A percentile compares a stretch with the other conserved stretches of the same genome.
Evolutionary conservation across 30 jellyfish, hydroid and myxozoan genomes (phyloP).

Genomic region (Mastigias papua): DNA sequence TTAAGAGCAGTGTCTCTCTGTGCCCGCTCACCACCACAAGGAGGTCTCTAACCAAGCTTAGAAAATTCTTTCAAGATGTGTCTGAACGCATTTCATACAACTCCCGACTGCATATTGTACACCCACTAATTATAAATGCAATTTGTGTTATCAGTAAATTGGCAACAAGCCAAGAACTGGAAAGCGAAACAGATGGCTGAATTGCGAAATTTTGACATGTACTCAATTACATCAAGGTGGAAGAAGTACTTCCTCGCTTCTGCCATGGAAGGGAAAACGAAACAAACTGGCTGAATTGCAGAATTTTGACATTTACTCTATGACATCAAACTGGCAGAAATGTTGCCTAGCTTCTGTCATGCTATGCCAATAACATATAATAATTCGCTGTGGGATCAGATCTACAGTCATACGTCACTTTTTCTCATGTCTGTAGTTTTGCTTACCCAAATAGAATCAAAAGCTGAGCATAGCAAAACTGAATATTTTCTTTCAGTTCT

Average conservation of each 20-base stretch:
- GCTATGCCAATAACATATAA: too few species aligned
- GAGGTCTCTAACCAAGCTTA: too few species aligned
- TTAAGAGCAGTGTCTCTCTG: too few species aligned
- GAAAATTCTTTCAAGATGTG: background rate
- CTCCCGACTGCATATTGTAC: background rate
- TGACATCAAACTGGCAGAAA: too few species aligned
- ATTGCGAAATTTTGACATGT: too few species aligned
- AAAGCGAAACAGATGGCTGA: background rate
- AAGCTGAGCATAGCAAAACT: background rate
- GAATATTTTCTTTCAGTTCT: background rate
- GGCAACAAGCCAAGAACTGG: background rate
- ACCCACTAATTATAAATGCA: background rate
- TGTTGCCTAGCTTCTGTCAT: too few species aligned
- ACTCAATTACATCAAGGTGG: too few species aligned
- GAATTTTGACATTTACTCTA: too few species aligned
- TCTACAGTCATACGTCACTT: background rate
- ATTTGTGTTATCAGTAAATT: background rate
- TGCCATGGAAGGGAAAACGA: too few species aligned
- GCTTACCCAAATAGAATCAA: background rate
- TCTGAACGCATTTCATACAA: background rate
- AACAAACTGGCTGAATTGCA: too few species aligned
- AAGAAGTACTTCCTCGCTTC: too few species aligned
- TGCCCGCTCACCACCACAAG: too few species aligned
- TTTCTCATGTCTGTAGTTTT: background rate
- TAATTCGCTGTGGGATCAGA: background rate